A percentile compares a stretch with the other conserved stretches of the same genome.
Conservation (phyloP, 2,888 invertebrate genomes). For the Heliconius ismenius region DNA sequence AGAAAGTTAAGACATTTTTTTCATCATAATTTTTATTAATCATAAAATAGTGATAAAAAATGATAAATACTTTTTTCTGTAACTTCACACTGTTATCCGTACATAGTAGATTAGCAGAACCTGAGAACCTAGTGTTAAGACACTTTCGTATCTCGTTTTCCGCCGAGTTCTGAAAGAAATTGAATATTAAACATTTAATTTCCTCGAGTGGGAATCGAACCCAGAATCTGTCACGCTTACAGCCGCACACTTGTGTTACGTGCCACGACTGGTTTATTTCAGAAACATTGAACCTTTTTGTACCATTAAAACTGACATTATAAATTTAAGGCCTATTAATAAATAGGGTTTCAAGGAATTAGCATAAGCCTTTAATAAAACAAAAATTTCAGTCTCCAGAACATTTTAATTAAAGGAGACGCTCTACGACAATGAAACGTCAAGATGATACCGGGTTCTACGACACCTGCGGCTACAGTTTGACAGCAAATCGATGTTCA, state of each 20-base stretch:
- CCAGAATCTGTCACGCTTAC: neutral
- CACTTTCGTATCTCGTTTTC: too few species aligned
- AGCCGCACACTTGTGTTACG: too few species aligned
- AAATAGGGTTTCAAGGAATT: conserved; percentile 2
- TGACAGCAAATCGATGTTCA: conserved; percentile 61
- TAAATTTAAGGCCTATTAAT: neutral
- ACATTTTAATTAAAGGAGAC: conserved; percentile 64
- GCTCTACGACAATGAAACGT: conserved; percentile 64
- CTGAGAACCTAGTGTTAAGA: too few species aligned
- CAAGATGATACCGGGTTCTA: conserved; percentile 66
- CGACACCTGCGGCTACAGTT: conserved; percentile 65
- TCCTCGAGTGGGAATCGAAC: neutral
- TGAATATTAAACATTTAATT: too few species aligned
- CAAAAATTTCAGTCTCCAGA: conserved; percentile 32
- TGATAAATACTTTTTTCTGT: too few species aligned
- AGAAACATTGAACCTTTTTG: neutral
- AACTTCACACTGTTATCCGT: too few species aligned
- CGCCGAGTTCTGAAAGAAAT: too few species aligned
- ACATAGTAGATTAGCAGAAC: too few species aligned
- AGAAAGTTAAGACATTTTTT: too few species aligned
- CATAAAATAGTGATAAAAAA: too few species aligned
- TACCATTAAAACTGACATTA: neutral
- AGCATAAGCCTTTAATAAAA: conserved; percentile 9
- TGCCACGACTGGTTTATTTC: neutral
- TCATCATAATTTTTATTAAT: too few species aligned